These are phyloP conservation scores for Trachelus troglodyta DNA, from an alignment of 2,888 invertebrate species.

Conservation along the genomic window DNA sequence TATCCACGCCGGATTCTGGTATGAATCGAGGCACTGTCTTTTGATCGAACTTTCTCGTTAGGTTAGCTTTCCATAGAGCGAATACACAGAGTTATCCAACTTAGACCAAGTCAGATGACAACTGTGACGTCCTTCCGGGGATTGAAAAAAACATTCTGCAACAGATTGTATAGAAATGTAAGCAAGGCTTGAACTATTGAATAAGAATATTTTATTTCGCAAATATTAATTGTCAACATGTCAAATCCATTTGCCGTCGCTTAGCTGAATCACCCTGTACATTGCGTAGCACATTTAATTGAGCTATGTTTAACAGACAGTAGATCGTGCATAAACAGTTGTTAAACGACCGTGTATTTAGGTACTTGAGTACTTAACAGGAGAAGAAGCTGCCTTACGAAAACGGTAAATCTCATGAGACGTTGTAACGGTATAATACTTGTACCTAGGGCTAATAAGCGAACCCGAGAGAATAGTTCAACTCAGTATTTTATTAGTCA, in stretches of 20 bases:
- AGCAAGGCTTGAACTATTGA: neutral
- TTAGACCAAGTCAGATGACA: neutral
- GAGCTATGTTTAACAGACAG: neutral
- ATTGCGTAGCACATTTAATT: neutral
- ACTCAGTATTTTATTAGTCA: neutral
- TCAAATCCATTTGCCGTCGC: neutral
- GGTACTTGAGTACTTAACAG: neutral
- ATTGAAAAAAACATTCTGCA: neutral
- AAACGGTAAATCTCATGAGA: neutral
- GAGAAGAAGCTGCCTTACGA: neutral
- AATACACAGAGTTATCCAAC: neutral
- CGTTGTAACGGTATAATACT: neutral
- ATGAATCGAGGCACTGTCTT: slow-evolving; percentile 54
- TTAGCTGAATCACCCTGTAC: neutral
- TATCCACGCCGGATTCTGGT: slow-evolving; percentile 19
- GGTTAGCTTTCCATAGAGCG: neutral
- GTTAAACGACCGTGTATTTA: neutral
- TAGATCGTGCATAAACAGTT: neutral
- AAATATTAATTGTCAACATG: neutral
- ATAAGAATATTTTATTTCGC: neutral
- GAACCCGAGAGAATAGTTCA: neutral
- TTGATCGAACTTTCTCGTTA: neutral
- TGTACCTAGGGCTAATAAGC: neutral
- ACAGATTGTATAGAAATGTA: neutral
- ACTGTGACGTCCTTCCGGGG: neutral